Base-by-base conservation (phyloP, 2,888 invertebrate genomes). In the Congeria kusceri region DNA sequence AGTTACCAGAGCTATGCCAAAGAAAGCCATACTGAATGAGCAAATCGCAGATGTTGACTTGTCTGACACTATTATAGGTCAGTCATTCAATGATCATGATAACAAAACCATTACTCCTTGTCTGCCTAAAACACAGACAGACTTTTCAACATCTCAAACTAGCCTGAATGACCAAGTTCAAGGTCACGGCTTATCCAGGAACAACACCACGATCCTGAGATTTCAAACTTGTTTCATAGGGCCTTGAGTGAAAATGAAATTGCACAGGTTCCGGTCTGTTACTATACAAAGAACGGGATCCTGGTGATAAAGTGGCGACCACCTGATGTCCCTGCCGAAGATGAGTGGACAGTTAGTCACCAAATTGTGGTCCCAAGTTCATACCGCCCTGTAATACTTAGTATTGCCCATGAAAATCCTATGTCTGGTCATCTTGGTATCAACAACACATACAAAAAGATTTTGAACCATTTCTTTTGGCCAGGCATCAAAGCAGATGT, bases 401-500 rank as follows among this genome's bases (percentile, higher is more conserved):
- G n/a, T n/a, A n/a, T n/a, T n/a, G n/a, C n/a, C n/a, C n/a, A 9
- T 44, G 18, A 44, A 18, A 44, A 9, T 13, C 46, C 46, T 13
- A 44, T 44, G 46, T 44, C 46, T 18, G 46, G 46, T 18, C 46
- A 44, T 44, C 46, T 44, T 13, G 46, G 46, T 44, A 18, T 44
- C 46, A 44, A 44, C 18, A 44, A 44, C 11, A 44, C 46, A 9
- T 44, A 18, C 46, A 9, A 44, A 13, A 44, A 44, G 46, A 9
- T 44, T 13, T 18, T 44, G 18, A 44, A 44, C 46, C 18, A 44
- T n/a, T n/a, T 44, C 46, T 44, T 44, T 13, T 44, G 46, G 18
- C 46, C 46, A 13, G 46, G 46, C 46, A 9, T 78, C 44, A 62
- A 67, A 39, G 59, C 63, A 13, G 70, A 81, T 74, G 71, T 76